These are phyloP conservation scores for Lerista edwardsae DNA, from an alignment of 2,797 vertebrate genomes.

Conservation along the genomic window DNA sequence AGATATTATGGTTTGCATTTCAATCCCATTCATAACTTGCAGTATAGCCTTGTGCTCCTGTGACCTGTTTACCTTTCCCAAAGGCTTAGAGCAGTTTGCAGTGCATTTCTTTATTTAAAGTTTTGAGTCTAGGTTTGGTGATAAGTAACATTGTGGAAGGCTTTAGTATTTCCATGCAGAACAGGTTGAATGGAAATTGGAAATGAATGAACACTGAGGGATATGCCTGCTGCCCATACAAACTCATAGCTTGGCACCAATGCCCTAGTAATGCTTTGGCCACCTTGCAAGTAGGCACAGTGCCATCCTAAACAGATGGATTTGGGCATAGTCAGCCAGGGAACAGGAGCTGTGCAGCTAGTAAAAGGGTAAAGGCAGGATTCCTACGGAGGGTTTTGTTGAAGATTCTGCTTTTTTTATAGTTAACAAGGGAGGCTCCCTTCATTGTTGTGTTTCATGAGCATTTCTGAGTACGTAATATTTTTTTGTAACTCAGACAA, in stretches of 20 bases:
- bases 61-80: background rate
- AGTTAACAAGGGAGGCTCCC: constrained; percentile 66
- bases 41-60: background rate
- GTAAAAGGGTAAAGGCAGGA: constrained; percentile 78
- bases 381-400: constrained; percentile 79
- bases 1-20: background rate
- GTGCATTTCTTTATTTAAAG: too few species aligned
- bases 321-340: constrained; percentile 74
- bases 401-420: constrained; percentile 65
- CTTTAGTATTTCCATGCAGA: constrained; percentile 56
- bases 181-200: constrained; percentile 51
- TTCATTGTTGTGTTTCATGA: constrained; percentile 45
- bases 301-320: constrained; percentile 80
- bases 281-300: constrained; percentile 78
- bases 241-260: constrained; percentile 79
- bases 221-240: constrained; percentile 74
- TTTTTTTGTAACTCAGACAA: constrained; percentile 1
- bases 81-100: background rate
- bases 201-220: constrained; percentile 63
- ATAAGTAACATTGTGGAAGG: constrained; percentile 36
- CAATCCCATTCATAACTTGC: background rate
- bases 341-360: constrained; percentile 78
- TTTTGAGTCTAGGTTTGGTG: constrained; percentile 25
- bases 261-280: constrained; percentile 80
- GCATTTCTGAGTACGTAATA: constrained; percentile 50